Percentiles rank a stretch among this genome's conserved stretches.
phyloP scores from a whole-genome alignment of 2,797 vertebrate species.

The Notolabrus celidotus region DNA sequence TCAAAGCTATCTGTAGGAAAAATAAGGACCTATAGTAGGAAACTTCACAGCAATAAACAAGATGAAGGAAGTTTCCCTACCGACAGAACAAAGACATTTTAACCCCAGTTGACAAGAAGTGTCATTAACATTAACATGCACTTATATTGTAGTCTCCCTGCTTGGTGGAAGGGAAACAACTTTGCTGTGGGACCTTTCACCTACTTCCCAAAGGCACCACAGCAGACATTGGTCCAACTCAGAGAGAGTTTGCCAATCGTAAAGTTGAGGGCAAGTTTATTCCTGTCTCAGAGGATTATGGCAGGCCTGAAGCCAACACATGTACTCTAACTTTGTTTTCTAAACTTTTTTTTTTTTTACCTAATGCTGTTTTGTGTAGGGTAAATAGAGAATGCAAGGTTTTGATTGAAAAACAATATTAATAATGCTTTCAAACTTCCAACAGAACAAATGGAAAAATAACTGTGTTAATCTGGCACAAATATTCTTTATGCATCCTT shows the following conservation, averaged over 20 bases:
- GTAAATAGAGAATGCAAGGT: background rate
- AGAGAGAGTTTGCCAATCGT: slow-evolving; percentile 70
- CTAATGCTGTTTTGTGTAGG: background rate
- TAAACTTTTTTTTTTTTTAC: slow-evolving; percentile 9
- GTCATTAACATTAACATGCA: slow-evolving; percentile 62
- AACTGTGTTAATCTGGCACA: background rate
- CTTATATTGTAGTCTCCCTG: slow-evolving; percentile 14
- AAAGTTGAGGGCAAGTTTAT: slow-evolving; percentile 51
- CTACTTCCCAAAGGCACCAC: slow-evolving; percentile 73
- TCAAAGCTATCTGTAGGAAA: background rate
- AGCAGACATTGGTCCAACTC: slow-evolving; percentile 70
- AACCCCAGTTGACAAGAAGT: background rate
- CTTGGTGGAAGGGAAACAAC: slow-evolving; percentile 62
- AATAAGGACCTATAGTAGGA: background rate
- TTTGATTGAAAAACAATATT: background rate
- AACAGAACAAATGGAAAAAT: background rate
- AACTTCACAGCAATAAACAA: background rate
- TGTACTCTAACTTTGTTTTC: slow-evolving; percentile 35
- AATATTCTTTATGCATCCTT: background rate
- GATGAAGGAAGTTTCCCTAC: slow-evolving; percentile 2
- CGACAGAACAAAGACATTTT: slow-evolving; percentile 5
- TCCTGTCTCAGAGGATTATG: slow-evolving; percentile 26
- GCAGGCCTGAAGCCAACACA: slow-evolving; percentile 12
- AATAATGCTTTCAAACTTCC: background rate
- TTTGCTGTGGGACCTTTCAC: slow-evolving; percentile 83